phyloP scores from a whole-genome alignment of 2,797 vertebrate species.

The Aphelocoma californica region DNA sequence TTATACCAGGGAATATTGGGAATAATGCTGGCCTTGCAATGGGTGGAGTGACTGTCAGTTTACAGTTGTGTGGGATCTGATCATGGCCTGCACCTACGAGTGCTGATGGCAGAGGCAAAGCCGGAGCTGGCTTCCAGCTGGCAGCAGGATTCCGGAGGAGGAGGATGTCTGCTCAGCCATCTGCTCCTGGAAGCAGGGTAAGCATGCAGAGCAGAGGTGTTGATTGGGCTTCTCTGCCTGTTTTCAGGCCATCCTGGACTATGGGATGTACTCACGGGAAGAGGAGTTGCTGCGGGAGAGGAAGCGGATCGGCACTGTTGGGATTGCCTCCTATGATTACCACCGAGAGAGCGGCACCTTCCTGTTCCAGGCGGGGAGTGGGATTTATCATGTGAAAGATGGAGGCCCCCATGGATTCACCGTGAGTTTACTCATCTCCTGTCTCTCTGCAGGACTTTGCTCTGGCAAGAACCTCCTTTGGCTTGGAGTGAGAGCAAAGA shows the following conservation, averaged over 20 bases:
- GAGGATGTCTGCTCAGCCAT: slow-evolving; percentile 39
- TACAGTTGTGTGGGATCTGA: neutral
- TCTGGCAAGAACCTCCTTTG: neutral
- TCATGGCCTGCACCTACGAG: neutral
- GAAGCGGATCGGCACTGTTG: slow-evolving; percentile 80
- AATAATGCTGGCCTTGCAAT: neutral
- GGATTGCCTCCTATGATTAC: slow-evolving; percentile 78
- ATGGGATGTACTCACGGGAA: slow-evolving; percentile 83
- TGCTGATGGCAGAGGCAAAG: neutral
- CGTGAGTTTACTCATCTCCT: slow-evolving; percentile 62
- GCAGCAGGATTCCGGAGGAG: slow-evolving; percentile 9
- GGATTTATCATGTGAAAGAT: slow-evolving; percentile 82
- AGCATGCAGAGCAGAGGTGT: neutral
- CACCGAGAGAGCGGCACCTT: slow-evolving; percentile 78
- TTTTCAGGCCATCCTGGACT: slow-evolving; percentile 79
- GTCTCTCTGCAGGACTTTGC: neutral
- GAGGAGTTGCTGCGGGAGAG: slow-evolving; percentile 81
- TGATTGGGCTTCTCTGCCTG: neutral
- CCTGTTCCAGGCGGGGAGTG: slow-evolving; percentile 80
- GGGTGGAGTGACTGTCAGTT: neutral
- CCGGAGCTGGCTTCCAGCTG: neutral
- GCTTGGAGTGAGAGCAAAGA: neutral
- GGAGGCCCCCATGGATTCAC: slow-evolving; percentile 81
- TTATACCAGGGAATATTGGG: neutral
- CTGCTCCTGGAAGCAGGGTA: neutral